Evolutionary conservation across 1,140 invertebrate genomes (phyloP).

Genomic region (Plutomurus gul): DNA sequence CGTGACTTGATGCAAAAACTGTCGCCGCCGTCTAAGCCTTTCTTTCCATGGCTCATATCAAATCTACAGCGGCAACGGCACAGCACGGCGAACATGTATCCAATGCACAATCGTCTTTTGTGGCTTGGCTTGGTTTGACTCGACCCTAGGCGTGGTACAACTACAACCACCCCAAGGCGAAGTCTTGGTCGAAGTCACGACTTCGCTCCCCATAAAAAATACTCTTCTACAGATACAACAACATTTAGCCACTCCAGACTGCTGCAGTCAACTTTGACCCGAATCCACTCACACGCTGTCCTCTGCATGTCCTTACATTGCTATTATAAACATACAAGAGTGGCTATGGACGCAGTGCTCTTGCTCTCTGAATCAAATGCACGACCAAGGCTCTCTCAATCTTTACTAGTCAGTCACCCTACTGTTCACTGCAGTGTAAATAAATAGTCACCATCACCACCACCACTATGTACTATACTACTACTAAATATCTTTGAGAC

Average conservation of each 20-base stretch:
- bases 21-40: conserved; percentile 19
- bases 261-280: background rate
- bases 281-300: conserved; percentile 18
- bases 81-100: too few relatives aligned
- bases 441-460: too few relatives aligned
- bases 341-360: too few relatives aligned
- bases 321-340: too few relatives aligned
- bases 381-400: background rate
- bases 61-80: too few relatives aligned
- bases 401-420: background rate
- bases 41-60: background rate
- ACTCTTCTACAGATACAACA: background rate
- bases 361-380: too few relatives aligned
- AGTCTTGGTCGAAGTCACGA: too few relatives aligned
- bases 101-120: conserved; percentile 12
- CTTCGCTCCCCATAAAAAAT: conserved; percentile 25
- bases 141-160: conserved; percentile 26
- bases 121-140: background rate
- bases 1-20: conserved; percentile 34
- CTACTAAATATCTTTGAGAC: too few relatives aligned
- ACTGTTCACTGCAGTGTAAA: background rate
- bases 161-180: conserved; percentile 11
- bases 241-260: background rate
- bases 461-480: too few relatives aligned
- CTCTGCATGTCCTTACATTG: background rate